A percentile compares a stretch with the other conserved stretches of the same genome.
phyloP scores from a whole-genome alignment of 2,888 invertebrate species.

The Dicranocentrus wangi region DNA sequence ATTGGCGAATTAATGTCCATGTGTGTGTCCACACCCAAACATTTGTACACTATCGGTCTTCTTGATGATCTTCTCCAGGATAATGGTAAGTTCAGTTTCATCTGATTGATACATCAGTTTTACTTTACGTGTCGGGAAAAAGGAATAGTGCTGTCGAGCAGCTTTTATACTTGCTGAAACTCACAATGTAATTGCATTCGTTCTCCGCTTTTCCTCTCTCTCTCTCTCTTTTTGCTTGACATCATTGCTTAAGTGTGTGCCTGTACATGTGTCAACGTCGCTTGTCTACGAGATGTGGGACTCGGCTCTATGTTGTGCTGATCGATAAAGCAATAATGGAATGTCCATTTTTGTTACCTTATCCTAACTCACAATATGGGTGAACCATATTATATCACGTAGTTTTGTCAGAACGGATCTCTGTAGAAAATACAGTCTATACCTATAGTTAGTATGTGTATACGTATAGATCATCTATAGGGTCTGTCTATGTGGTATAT shows the following conservation, averaged over 20 bases:
- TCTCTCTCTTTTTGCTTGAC: constrained; percentile 1
- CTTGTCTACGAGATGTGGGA: background rate
- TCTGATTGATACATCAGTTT: constrained; percentile 34
- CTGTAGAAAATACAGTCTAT: no score
- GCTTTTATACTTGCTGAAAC: background rate
- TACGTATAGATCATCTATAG: no score
- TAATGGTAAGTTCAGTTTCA: constrained; percentile 68
- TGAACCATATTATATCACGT: no score
- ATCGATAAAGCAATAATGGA: constrained; percentile 26
- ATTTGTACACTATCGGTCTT: constrained; percentile 75
- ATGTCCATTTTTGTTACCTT: constrained; percentile 22
- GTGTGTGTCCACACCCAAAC: constrained; percentile 75
- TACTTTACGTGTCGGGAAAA: background rate
- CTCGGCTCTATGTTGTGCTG: background rate
- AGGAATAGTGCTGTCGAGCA: background rate
- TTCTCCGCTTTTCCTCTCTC: background rate
- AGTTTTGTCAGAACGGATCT: no score
- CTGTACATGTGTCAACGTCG: constrained; percentile 36
- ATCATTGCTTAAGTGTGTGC: background rate
- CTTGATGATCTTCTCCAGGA: constrained; percentile 73
- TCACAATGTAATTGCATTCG: no score
- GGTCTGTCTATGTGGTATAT: no score
- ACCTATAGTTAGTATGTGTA: no score
- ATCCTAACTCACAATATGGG: no score
- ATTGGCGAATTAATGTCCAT: constrained; percentile 75